Evolutionary conservation across 2,888 invertebrate genomes (phyloP).

Genomic region (Erpobdella octoculata): DNA sequence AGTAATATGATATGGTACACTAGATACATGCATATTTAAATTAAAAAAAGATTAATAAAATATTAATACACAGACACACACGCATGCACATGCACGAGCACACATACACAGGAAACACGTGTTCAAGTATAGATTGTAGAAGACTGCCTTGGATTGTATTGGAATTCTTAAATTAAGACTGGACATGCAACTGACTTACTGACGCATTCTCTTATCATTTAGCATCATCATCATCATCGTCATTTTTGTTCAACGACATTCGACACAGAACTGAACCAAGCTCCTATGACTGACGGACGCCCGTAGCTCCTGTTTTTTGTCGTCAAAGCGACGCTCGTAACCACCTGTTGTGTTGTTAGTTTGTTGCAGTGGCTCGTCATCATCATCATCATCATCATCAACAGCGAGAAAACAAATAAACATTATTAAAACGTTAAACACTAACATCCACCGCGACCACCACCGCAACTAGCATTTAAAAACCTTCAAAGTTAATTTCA

Average conservation of each 20-base stretch:
- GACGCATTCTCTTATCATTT: no score
- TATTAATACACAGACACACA: background rate
- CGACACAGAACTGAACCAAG: no score
- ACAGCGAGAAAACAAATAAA: background rate
- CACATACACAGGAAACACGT: background rate
- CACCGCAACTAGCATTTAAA: background rate
- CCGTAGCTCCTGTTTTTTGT: background rate
- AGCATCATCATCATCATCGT: no score
- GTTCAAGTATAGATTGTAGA: conserved; percentile 2
- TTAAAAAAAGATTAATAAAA: background rate
- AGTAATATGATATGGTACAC: background rate
- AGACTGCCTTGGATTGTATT: no score
- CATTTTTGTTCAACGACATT: no score
- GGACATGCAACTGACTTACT: no score
- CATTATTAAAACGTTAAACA: background rate
- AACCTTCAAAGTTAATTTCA: no score
- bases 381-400: background rate
- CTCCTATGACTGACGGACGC: no score
- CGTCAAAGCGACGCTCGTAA: no score
- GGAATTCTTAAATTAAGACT: no score
- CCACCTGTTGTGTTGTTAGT: background rate
- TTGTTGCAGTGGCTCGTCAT: background rate
- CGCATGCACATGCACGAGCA: conserved; percentile 8
- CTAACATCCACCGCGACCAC: background rate
- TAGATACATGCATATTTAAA: background rate